A percentile compares a stretch with the other conserved stretches of the same genome.
Evolutionary conservation across 2,797 vertebrate species (phyloP).

Genomic region (Spheniscus humboldti): DNA sequence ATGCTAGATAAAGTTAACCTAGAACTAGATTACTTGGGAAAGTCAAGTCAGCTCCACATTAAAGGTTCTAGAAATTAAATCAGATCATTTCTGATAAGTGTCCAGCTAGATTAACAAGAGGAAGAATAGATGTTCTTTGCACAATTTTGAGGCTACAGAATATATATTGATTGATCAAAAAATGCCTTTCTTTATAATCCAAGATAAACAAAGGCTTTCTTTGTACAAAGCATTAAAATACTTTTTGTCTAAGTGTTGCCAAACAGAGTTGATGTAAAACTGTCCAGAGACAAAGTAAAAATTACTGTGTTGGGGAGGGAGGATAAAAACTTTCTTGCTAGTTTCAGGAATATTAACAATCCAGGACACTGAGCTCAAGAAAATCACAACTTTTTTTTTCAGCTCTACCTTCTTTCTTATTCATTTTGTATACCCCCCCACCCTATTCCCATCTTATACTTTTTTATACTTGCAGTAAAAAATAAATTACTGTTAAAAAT

Average conservation of each 20-base stretch:
- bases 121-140: background rate
- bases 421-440: background rate
- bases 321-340: background rate
- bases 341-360: background rate
- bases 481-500: background rate
- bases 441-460: rapidly evolving
- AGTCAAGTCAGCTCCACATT: background rate
- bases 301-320: background rate
- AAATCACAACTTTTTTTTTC: background rate
- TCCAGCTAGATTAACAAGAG: background rate
- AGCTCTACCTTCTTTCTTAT: background rate
- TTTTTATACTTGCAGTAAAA: background rate
- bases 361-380: background rate
- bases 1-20: background rate
- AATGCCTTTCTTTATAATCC: background rate
- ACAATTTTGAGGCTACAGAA: background rate
- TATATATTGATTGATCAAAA: background rate
- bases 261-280: background rate
- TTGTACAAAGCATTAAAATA: background rate
- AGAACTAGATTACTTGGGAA: background rate
- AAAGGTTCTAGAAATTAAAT: background rate
- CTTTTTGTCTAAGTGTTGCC: background rate
- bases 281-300: background rate
- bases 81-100: background rate
- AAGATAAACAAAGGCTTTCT: background rate